Conservation (phyloP, 2,888 invertebrate genomes). For the Maniola hyperantus region DNA sequence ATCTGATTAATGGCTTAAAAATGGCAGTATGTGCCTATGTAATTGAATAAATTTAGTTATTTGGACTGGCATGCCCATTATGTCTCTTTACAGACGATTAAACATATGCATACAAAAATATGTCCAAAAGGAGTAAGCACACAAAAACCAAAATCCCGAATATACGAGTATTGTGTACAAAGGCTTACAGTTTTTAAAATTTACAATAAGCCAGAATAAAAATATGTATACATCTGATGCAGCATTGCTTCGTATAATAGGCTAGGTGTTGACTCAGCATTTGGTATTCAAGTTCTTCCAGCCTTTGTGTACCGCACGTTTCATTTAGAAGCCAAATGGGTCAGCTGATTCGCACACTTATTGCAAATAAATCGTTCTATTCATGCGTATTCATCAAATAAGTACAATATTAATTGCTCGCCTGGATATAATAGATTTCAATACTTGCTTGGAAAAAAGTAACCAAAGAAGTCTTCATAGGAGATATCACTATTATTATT, state of each 20-base stretch:
- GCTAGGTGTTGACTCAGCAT: slow-evolving; percentile 64
- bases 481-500: not conserved
- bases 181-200: slow-evolving; percentile 22
- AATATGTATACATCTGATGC: slow-evolving; percentile 41
- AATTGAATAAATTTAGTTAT: not conserved
- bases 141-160: not conserved
- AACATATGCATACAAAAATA: not conserved
- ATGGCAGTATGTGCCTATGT: not conserved
- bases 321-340: slow-evolving; percentile 74
- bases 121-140: slow-evolving; percentile 5
- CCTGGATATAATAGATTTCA: slow-evolving; percentile 1
- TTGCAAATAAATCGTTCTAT: slow-evolving; percentile 51
- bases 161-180: slow-evolving; percentile 1
- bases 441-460: not conserved
- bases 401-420: not conserved
- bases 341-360: slow-evolving; percentile 62
- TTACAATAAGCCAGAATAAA: slow-evolving; percentile 34
- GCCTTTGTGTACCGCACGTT: slow-evolving; percentile 44
- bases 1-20: not conserved
- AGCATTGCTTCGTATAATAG: slow-evolving; percentile 48
- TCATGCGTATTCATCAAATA: not conserved
- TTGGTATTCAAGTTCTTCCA: slow-evolving; percentile 62
- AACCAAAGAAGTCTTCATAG: not conserved
- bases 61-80: not conserved
- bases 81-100: not conserved